phyloP scores from a whole-genome alignment of 2,113 vertebrate genomes.

The Leuciscus idus region DNA sequence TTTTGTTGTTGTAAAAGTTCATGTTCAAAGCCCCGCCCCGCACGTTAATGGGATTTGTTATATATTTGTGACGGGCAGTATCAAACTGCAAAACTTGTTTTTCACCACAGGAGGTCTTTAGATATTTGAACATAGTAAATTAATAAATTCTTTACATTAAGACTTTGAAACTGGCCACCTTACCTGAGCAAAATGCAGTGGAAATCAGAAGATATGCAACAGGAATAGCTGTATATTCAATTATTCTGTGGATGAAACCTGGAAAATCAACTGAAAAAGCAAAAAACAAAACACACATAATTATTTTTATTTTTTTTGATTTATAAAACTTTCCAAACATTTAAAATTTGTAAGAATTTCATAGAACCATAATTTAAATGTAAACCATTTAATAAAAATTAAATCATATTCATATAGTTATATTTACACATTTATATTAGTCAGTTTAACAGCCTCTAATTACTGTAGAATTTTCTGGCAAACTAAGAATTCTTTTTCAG shows the following conservation, averaged over 20 bases:
- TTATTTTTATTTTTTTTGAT: too few species aligned
- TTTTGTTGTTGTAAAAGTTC: too few species aligned
- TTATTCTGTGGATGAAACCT: neutral
- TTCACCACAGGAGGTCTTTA: too few species aligned
- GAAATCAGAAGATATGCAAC: constrained; percentile 22
- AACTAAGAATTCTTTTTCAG: neutral
- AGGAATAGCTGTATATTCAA: neutral
- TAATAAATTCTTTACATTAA: too few species aligned
- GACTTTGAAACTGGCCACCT: neutral
- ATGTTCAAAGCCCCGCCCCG: too few species aligned
- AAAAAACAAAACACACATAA: neutral
- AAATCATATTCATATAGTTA: neutral
- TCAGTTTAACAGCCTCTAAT: neutral
- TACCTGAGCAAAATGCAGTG: constrained; percentile 16
- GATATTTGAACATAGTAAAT: too few species aligned
- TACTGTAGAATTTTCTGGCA: too few species aligned
- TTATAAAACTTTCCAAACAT: neutral
- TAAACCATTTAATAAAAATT: neutral
- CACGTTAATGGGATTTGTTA: too few species aligned
- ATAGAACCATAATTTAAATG: neutral
- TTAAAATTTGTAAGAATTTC: too few species aligned
- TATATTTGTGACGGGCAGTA: too few species aligned
- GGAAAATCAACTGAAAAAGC: neutral
- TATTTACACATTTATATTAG: neutral
- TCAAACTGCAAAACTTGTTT: too few species aligned